Evolutionary conservation across 2,113 vertebrate species (phyloP).

Genomic region (Sinocyclocheilus anshuiensis): DNA sequence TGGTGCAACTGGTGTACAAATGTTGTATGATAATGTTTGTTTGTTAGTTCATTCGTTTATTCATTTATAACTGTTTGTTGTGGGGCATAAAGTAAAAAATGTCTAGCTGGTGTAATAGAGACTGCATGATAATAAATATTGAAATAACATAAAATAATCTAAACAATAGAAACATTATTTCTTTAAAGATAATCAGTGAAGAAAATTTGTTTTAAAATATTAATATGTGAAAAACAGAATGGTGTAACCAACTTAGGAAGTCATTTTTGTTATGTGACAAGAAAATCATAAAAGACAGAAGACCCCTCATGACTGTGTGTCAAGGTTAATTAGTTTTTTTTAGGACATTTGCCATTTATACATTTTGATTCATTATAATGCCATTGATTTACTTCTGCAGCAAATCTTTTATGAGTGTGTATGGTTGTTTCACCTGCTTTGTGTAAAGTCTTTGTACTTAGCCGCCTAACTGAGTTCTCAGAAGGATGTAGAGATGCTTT

Average conservation of each 20-base stretch:
- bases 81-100: too few species aligned
- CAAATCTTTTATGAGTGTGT: background rate
- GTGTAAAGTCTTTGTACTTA: conserved; percentile 24
- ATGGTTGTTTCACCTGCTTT: conserved; percentile 34
- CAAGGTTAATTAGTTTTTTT: background rate
- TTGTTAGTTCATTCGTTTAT: too few species aligned
- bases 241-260: background rate
- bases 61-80: too few species aligned
- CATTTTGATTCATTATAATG: background rate
- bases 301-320: background rate
- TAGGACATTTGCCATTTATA: background rate
- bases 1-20: too few species aligned
- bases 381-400: background rate
- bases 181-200: too few species aligned
- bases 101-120: too few species aligned
- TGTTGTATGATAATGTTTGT: too few species aligned
- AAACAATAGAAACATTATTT: too few species aligned
- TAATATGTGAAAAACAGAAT: background rate
- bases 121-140: too few species aligned
- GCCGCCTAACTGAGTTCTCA: background rate
- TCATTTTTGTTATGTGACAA: background rate
- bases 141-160: too few species aligned
- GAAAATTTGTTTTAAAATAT: background rate
- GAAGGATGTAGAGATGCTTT: conserved; percentile 42
- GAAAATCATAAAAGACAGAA: background rate